Evolutionary conservation across 2,797 vertebrate genomes (phyloP), one percentile per base, ranked within the genome.

Genomic region (Argentina silus): DNA sequence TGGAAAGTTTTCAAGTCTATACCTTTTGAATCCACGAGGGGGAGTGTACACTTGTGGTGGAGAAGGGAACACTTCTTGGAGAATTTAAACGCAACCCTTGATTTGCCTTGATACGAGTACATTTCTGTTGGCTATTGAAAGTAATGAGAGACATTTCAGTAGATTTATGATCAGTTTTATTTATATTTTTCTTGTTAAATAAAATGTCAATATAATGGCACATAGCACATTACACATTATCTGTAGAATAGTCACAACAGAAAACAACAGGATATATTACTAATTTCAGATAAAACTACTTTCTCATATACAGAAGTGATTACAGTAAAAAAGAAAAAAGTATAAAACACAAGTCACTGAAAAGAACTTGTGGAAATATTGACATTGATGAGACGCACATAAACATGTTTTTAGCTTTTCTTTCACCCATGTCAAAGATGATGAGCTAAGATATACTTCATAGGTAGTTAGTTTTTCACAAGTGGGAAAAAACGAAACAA

Each of bases 181-280:
- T 8, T 75, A 81, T 62, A 79, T 45, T 78, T 67, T 60, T 21
- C 42, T 19, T 67, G 62, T 71, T 76, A 82, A 88, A 86, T 80
- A 85, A 36, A 87, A 36, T 2, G 50, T 80, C 75, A 69, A 56
- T 72, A 42, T 36, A 82, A 51, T 73, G 10, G 51, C 43, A 80
- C 62, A 60, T 78, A 70, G 73, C 64, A 67, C 67, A 75, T 23
- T 27, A 56, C 8, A 61, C 56, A 67, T 67, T 23, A 45, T 64
- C 7, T 80, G 53, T 7, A 36, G 27, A 36, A 36, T 36, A 36
- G 27, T 36, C 27, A 36, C 27, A 81, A 9, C 70, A 61, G 36
- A 69, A 44, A 67, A 77, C 75, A 47, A 71, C 27, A 76, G 73
- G 66, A 75, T 76, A 78, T 67, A 79, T 80, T 72, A 80, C 66